A percentile compares a stretch with the other conserved stretches of the same genome.
phyloP scores from a whole-genome alignment of 2,797 vertebrate species.

The Mormyrops attenuatus region DNA sequence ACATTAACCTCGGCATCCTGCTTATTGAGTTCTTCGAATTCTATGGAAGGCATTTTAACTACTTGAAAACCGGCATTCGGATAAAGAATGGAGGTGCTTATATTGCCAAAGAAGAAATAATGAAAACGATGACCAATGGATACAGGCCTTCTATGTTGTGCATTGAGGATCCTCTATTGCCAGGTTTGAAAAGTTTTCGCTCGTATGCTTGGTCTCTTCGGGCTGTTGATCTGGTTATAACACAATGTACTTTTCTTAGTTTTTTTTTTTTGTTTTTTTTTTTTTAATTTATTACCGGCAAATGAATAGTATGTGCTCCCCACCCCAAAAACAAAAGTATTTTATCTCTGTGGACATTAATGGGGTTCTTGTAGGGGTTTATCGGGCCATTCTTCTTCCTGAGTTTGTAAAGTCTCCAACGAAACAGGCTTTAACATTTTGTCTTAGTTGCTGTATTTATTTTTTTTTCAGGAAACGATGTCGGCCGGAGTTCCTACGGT shows the following conservation, averaged over 20 bases:
- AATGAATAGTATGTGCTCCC: not conserved
- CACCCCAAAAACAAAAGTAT: not conserved
- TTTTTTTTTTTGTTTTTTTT: no score
- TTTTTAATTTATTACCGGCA: not conserved
- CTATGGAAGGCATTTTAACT: conserved; percentile 97
- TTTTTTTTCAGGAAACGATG: conserved; percentile 76
- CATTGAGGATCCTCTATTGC: conserved; percentile 92
- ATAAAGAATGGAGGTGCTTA: conserved; percentile 93
- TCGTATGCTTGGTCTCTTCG: not conserved
- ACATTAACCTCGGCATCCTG: conserved; percentile 88
- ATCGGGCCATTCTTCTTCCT: not conserved
- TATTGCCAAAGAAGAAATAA: conserved; percentile 94
- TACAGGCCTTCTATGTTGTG: conserved; percentile 93
- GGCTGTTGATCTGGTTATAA: not conserved
- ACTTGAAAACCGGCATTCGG: conserved; percentile 94
- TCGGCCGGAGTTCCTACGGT: conserved; percentile 92
- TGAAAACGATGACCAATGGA: conserved; percentile 90
- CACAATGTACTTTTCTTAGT: no score
- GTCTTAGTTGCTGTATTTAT: not conserved
- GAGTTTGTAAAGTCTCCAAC: not conserved
- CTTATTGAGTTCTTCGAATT: conserved; percentile 98
- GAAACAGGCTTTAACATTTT: not conserved
- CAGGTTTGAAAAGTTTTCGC: conserved; percentile 62
- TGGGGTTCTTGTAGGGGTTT: not conserved
- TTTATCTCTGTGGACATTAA: not conserved